These are phyloP conservation scores for Drosophila asahinai DNA, from an alignment of 1,140 invertebrate genomes.

Conservation along the genomic window DNA sequence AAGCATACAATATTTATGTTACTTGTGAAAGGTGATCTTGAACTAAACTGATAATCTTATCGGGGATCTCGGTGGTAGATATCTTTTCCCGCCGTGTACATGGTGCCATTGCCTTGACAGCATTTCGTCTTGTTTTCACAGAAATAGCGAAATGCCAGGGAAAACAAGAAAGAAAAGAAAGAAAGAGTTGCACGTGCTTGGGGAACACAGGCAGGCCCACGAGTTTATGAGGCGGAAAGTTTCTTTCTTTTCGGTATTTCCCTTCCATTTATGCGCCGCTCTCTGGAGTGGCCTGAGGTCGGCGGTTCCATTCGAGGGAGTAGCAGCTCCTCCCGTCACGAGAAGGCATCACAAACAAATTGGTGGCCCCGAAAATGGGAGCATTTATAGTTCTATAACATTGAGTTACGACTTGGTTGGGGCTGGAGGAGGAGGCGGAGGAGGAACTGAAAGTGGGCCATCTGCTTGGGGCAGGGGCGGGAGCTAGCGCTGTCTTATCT, in stretches of 20 bases:
- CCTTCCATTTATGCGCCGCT: constrained; percentile 2
- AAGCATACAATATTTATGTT: background rate
- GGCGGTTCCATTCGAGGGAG: constrained; percentile 59
- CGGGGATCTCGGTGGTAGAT: background rate
- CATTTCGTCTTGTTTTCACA: constrained; percentile 52
- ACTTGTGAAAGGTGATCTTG: constrained; percentile 4
- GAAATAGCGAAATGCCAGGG: constrained; percentile 62
- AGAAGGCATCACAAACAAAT: constrained; percentile 57
- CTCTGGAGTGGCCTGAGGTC: constrained; percentile 13
- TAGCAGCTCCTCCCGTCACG: constrained; percentile 36
- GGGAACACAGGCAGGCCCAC: constrained; percentile 16
- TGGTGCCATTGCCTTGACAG: constrained; percentile 43
- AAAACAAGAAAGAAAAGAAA: constrained; percentile 20
- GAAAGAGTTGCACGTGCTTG: constrained; percentile 69
- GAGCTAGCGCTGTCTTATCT: constrained; percentile 28
- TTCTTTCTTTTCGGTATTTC: constrained; percentile 40
- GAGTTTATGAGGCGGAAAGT: constrained; percentile 77
- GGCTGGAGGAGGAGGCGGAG: background rate
- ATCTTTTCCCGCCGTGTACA: constrained; percentile 21
- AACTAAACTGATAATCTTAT: constrained; percentile 6
- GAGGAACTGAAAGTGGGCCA: constrained; percentile 56
- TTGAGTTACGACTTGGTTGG: constrained; percentile 36
- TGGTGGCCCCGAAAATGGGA: constrained; percentile 45
- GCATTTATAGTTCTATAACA: constrained; percentile 36
- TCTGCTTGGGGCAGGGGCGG: constrained; percentile 5